Evolutionary conservation across 2,888 invertebrate species (phyloP), one percentile per base, ranked within the genome.

Genomic region (Pteria penguin): DNA sequence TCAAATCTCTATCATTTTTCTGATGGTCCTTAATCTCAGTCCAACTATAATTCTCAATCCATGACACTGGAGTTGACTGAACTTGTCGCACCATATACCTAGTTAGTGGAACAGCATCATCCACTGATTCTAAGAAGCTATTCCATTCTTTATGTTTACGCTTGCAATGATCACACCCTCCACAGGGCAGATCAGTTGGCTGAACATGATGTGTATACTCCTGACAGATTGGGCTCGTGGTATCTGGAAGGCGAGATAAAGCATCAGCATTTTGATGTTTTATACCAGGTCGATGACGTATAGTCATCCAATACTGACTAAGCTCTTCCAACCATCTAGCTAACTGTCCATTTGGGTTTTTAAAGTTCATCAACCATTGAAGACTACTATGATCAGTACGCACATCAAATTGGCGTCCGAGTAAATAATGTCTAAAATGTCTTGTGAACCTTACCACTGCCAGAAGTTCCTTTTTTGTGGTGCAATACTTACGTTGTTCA

Each of bases 381-480:
- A 78, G 27, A 63, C 80, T 82, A 1, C 36, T 65, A 65, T 83
- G 82, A 27, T 81, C 80, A 4, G 81, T 81, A n/a, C 79, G 22
- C 5, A 81, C 75, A 4, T 36, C n/a, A 36, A 82, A 81, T 1
- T 8, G 27, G 11, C 66, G 32, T 0, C 80, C 79, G 0, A 80
- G 68, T 29, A 82, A 61, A 62, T n/a, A n/a, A n/a, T n/a, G n/a
- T n/a, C n/a, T n/a, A n/a, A n/a, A n/a, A n/a, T n/a, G n/a, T n/a
- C n/a, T n/a, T n/a, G n/a, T n/a, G n/a, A n/a, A n/a, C n/a, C n/a
- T n/a, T n/a, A n/a, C n/a, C n/a, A n/a, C n/a, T 82, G 77, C 74
- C n/a, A 85, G 57, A 18, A 82, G 72, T 45, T 81, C 78, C 60
- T 79, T 79, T 26, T 76, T 57, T 0, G 84, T 80, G 4, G 79